Conservation (phyloP, 2,888 invertebrate species). For the Drosophila cracens region DNA sequence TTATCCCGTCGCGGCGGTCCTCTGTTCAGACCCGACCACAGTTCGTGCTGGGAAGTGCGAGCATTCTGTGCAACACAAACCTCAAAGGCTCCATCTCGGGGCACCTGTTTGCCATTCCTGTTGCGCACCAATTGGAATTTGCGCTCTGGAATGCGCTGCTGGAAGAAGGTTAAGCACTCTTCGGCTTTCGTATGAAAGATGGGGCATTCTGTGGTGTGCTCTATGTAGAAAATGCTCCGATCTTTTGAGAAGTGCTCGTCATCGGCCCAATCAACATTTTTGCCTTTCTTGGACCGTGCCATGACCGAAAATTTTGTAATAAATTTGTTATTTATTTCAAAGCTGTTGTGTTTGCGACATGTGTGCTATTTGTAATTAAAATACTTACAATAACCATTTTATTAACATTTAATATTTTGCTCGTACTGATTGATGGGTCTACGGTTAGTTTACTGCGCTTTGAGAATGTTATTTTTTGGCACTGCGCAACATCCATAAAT, state of each 20-base stretch:
- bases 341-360: conserved; percentile 22
- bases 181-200: conserved; percentile 81
- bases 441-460: conserved; percentile 47
- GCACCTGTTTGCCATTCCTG: conserved; percentile 66
- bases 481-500: conserved; percentile 59
- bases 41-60: conserved; percentile 69
- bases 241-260: conserved; percentile 77
- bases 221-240: conserved; percentile 81
- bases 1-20: conserved; percentile 84
- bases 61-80: conserved; percentile 81
- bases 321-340: conserved; percentile 11
- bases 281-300: conserved; percentile 55
- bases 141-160: conserved; percentile 73
- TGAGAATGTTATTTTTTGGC: conserved; percentile 35
- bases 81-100: conserved; percentile 81
- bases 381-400: conserved; percentile 22
- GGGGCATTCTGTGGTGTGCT: conserved; percentile 82
- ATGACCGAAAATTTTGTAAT: conserved; percentile 28
- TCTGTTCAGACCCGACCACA: conserved; percentile 78
- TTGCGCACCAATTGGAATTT: conserved; percentile 78
- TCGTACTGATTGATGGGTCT: conserved; percentile 59
- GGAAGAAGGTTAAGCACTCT: conserved; percentile 70
- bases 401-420: conserved; percentile 54
- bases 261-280: conserved; percentile 77
- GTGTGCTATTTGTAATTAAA: conserved; percentile 33